A percentile compares a stretch with the other conserved stretches of the same genome.
phyloP scores from a whole-genome alignment of 1,140 invertebrate genomes.

The Saccostrea glomerata region DNA sequence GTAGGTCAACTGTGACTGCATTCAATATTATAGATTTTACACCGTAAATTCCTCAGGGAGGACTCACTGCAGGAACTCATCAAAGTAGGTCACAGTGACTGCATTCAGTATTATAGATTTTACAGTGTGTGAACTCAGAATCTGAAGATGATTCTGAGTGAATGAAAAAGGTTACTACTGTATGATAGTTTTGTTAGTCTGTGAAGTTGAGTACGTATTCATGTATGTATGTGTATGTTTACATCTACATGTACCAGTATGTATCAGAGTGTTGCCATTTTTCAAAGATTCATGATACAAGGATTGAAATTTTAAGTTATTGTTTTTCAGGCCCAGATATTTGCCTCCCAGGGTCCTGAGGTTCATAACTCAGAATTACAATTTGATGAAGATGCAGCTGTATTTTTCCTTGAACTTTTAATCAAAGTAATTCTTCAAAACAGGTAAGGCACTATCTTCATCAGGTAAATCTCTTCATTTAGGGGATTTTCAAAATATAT shows the following conservation, averaged over 20 bases:
- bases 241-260: too few relatives aligned
- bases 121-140: too few relatives aligned
- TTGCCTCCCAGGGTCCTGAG: slow-evolving; percentile 82
- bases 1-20: slow-evolving; percentile 68
- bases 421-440: slow-evolving; percentile 96
- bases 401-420: slow-evolving; percentile 95
- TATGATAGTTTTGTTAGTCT: too few relatives aligned
- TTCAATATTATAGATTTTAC: too few relatives aligned
- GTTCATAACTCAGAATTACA: slow-evolving; percentile 81
- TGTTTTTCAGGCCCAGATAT: slow-evolving; percentile 78
- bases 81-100: slow-evolving; percentile 81
- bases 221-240: too few relatives aligned
- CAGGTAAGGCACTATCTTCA: slow-evolving; percentile 79
- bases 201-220: too few relatives aligned
- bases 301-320: too few relatives aligned
- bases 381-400: slow-evolving; percentile 92
- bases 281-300: too few relatives aligned
- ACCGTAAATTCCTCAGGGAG: slow-evolving; percentile 93
- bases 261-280: too few relatives aligned
- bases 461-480: background rate
- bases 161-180: too few relatives aligned
- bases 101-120: too few relatives aligned
- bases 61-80: slow-evolving; percentile 90
- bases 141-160: too few relatives aligned
- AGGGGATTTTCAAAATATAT: slow-evolving; percentile 35